Base-by-base conservation (phyloP, 2,888 invertebrate species). In the Zonitis immaculata region DNA sequence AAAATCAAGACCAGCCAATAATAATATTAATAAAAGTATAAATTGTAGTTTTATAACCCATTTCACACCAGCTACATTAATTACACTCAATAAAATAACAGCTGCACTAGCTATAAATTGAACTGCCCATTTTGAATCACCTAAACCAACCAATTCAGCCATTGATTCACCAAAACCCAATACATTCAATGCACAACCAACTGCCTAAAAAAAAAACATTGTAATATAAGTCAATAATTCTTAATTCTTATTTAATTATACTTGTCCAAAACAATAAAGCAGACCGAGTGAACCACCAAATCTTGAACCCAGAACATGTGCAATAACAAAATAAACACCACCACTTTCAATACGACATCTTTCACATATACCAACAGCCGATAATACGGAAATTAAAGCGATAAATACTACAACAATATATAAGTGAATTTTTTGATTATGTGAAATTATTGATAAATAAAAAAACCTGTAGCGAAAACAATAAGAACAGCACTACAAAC, bases 21-120 rank as follows among this genome's bases (percentile, higher is more conserved):
- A 80, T 52, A 98, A 81, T 50, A 95, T 84, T 62, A 95, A 79
- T 20, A 97, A 80, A 42, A 98, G 81, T 27, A 89, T 78, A 77
- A 97, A 94, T 73, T 98, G 97, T 49, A 97, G 78, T 70, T 97
- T 93, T 52, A 98, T 89, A 22, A 98, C 96, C 95, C 96, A 97
- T 74, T 96, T 96, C 0, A 98, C 96, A 35, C 97, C 97, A 22
- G 96, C 95, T 39, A 96, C 82, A 78, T 98, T 97, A 63, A 97
- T 95, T 57, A 89, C 85, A 50, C 94, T 88, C 14, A 97, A 80
- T 30, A 95, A 77, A 43, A 95, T 76, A 1, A 96, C 90, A 43
- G 95, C 93, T 6, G 88, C 86, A 49, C 91, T 85, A 7, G 94
- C 96, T 73, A 97, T 91, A 3, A 88, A 88, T 67, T 93, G 81